A percentile compares a stretch with the other conserved stretches of the same genome.
Evolutionary conservation across 92 coral and sea anemone species (phyloP).

Genomic region (Parazoanthus atlanticus): DNA sequence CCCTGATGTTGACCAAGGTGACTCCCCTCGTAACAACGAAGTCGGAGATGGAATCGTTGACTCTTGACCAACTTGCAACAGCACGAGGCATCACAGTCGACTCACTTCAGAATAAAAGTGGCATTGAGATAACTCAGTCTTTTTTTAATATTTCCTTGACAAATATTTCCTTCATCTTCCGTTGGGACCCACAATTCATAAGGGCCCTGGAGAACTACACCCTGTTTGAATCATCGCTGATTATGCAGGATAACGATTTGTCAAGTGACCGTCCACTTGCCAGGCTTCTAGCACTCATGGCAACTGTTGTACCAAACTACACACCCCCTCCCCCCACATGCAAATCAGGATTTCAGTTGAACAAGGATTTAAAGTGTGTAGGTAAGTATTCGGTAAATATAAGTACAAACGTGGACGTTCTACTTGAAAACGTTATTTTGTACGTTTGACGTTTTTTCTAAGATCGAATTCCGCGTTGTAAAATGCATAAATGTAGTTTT

Average conservation of each 20-base stretch:
- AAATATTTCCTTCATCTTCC: slow-evolving; percentile 63
- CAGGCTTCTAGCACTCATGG: slow-evolving; percentile 18
- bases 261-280: slow-evolving; percentile 20
- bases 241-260: slow-evolving; percentile 11
- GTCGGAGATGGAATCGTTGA: slow-evolving; percentile 24
- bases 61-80: slow-evolving; percentile 35
- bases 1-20: background rate
- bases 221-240: slow-evolving; percentile 33
- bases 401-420: background rate
- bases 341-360: slow-evolving; percentile 5
- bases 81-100: slow-evolving; percentile 47
- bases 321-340: slow-evolving; percentile 28
- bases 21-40: slow-evolving; percentile 40
- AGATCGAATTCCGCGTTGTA: too few species aligned
- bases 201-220: slow-evolving; percentile 58
- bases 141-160: slow-evolving; percentile 39
- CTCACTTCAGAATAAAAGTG: slow-evolving; percentile 42
- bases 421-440: too few species aligned
- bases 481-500: too few species aligned
- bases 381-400: background rate
- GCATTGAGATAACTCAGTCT: slow-evolving; percentile 46
- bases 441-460: too few species aligned
- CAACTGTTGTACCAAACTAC: slow-evolving; percentile 29
- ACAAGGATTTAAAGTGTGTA: slow-evolving; percentile 13
- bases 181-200: slow-evolving; percentile 54